These are phyloP conservation scores for Drosophila colorata DNA, from an alignment of 2,888 invertebrate genomes.

Conservation along the genomic window DNA sequence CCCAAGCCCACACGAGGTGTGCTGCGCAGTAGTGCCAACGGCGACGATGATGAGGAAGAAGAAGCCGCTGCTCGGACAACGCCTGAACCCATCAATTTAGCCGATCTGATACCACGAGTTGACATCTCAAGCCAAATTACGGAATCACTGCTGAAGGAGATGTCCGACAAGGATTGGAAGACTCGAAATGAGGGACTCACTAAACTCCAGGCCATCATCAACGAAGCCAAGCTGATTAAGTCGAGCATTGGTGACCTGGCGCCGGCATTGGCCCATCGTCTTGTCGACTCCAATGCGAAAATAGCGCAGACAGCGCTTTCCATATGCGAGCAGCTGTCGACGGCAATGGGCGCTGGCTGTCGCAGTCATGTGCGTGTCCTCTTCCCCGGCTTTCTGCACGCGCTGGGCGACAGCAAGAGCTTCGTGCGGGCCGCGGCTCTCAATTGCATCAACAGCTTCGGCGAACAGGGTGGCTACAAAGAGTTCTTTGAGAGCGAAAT, in stretches of 20 bases:
- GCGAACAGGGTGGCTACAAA: conserved; percentile 92
- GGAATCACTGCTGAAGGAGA: conserved; percentile 91
- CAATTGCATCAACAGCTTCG: conserved; percentile 94
- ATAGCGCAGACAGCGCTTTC: conserved; percentile 93
- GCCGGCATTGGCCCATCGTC: conserved; percentile 90
- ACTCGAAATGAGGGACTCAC: conserved; percentile 86
- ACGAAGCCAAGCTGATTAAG: conserved; percentile 92
- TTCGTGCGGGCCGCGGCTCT: conserved; percentile 93
- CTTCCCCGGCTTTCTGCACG: conserved; percentile 95
- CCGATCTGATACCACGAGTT: conserved; percentile 91
- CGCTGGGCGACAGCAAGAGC: conserved; percentile 90
- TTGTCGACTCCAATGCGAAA: conserved; percentile 96
- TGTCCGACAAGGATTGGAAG: conserved; percentile 97
- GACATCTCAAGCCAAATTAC: conserved; percentile 94
- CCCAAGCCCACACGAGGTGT: conserved; percentile 90
- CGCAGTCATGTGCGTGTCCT: conserved; percentile 92
- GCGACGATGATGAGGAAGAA: conserved; percentile 56
- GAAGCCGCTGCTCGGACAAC: conserved; percentile 56
- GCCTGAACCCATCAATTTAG: conserved; percentile 86
- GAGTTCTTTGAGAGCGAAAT: conserved; percentile 95
- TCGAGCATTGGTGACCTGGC: conserved; percentile 94
- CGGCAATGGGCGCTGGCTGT: conserved; percentile 93
- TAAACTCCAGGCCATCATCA: conserved; percentile 84
- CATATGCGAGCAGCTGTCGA: conserved; percentile 93
- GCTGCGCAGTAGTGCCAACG: conserved; percentile 59